Evolutionary conservation across 2,113 vertebrate genomes (phyloP).

Genomic region (Alaudala cheleensis): DNA sequence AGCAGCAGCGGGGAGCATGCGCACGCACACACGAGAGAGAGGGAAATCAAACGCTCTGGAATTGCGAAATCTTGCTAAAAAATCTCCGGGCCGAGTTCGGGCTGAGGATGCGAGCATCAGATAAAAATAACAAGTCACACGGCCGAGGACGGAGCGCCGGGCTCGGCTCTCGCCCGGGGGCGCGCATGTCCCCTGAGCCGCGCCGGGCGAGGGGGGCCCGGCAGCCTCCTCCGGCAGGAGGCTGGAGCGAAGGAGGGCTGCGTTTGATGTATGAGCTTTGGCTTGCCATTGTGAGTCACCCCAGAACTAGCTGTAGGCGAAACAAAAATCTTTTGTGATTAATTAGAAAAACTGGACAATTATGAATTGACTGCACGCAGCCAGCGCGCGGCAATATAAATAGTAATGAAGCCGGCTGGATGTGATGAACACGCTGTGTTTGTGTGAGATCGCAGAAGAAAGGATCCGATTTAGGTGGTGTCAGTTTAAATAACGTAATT

Average conservation of each 20-base stretch:
- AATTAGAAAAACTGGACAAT: constrained; percentile 93
- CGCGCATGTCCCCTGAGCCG: constrained; percentile 69
- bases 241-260: constrained; percentile 75
- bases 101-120: constrained; percentile 79
- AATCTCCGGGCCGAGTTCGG: constrained; percentile 71
- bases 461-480: constrained; percentile 67
- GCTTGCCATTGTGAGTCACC: constrained; percentile 86
- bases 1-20: background rate
- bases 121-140: constrained; percentile 90
- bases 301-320: constrained; percentile 85
- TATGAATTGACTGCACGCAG: constrained; percentile 85
- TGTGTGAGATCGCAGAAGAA: constrained; percentile 68
- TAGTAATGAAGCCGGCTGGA: constrained; percentile 82
- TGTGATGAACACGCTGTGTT: constrained; percentile 67
- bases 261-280: constrained; percentile 87
- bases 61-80: constrained; percentile 48
- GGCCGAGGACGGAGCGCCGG: constrained; percentile 78
- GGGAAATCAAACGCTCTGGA: constrained; percentile 39
- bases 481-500: constrained; percentile 71
- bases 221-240: constrained; percentile 74
- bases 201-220: constrained; percentile 37
- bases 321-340: constrained; percentile 94
- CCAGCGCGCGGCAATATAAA: constrained; percentile 81
- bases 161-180: constrained; percentile 77
- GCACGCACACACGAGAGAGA: accelerated